Conservation (phyloP, 2,888 invertebrate genomes). For the Megamerina dolium region DNA sequence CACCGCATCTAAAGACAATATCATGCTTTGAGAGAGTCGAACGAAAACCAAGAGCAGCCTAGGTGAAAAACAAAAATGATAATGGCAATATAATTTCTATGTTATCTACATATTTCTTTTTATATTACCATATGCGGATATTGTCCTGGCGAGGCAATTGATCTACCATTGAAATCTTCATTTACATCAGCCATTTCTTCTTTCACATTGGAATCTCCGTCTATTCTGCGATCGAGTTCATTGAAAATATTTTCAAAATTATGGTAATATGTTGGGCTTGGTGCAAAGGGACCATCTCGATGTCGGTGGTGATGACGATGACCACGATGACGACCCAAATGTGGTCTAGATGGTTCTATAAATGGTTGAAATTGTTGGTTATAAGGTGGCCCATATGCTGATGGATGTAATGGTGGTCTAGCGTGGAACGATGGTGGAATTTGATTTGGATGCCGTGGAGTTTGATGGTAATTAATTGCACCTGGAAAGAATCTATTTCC, state of each 20-base stretch:
- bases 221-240: slow-evolving; percentile 17
- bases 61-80: slow-evolving; percentile 1
- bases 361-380: no score
- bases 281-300: slow-evolving; percentile 14
- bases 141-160: slow-evolving; percentile 35
- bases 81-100: slow-evolving; percentile 1
- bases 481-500: no score
- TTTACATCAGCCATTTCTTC: slow-evolving; percentile 23
- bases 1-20: slow-evolving; percentile 39
- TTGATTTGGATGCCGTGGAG: no score
- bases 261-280: slow-evolving; percentile 18
- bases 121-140: slow-evolving; percentile 39
- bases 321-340: neutral
- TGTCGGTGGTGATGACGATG: slow-evolving; percentile 3
- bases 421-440: no score
- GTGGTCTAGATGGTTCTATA: no score
- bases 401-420: no score
- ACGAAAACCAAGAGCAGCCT: slow-evolving; percentile 38
- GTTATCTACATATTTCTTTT: neutral
- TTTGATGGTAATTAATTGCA: no score
- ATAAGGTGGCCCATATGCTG: no score
- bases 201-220: slow-evolving; percentile 14
- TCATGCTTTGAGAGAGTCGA: slow-evolving; percentile 19
- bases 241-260: slow-evolving; percentile 26
- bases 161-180: slow-evolving; percentile 37